phyloP scores from a whole-genome alignment of 2,888 invertebrate species.

The Camponotus fellah region DNA sequence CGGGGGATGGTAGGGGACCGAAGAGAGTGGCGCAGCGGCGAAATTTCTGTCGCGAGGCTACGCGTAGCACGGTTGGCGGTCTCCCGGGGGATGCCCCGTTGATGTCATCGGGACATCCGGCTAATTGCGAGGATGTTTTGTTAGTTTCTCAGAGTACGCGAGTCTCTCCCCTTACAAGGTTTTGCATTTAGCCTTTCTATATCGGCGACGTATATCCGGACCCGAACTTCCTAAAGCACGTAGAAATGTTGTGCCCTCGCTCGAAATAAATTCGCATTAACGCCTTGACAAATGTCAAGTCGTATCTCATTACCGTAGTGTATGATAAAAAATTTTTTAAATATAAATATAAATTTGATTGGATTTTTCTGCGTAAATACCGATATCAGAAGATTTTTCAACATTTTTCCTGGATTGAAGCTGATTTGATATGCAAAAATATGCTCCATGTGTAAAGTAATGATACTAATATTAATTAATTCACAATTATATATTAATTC shows the following conservation, averaged over 20 bases:
- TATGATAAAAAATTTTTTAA: background rate
- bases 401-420: background rate
- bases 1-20: conserved; percentile 33
- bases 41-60: conserved; percentile 66
- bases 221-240: conserved; percentile 61
- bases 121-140: conserved; percentile 85
- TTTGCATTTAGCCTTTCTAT: conserved; percentile 84
- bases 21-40: conserved; percentile 55
- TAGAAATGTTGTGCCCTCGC: conserved; percentile 33
- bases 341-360: background rate
- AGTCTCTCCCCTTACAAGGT: conserved; percentile 83
- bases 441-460: background rate
- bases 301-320: conserved; percentile 5
- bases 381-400: too few relatives aligned
- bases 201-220: conserved; percentile 70
- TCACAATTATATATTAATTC: background rate
- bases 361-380: background rate
- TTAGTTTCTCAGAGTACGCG: conserved; percentile 80
- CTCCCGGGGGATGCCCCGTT: conserved; percentile 77
- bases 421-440: background rate
- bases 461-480: background rate
- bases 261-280: conserved; percentile 54
- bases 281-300: conserved; percentile 32
- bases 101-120: conserved; percentile 83
- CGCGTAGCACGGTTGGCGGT: conserved; percentile 59